Evolutionary conservation across 2,888 invertebrate genomes (phyloP), one percentile per base, ranked within the genome.

Genomic region (Drosophila tanythrix): DNA sequence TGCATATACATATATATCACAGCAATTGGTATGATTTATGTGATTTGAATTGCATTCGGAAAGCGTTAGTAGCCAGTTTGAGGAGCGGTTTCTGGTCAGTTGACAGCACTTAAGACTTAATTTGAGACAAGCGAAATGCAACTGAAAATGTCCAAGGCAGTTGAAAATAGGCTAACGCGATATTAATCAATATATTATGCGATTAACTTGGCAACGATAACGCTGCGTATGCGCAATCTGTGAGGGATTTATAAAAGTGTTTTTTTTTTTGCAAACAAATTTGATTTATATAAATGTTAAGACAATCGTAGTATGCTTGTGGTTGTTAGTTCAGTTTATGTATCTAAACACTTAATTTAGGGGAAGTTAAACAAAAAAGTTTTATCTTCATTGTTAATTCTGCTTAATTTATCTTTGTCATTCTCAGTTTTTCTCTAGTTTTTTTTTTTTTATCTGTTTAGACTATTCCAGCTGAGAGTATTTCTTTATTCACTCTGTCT

Each of bases 1-100:
- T 18, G 18, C 18, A 29, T 46, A n/a, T n/a, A n/a, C n/a, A 43
- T 46, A 58, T 52, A 60, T 48, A 56, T 27, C 50, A 43, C 13
- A 46, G 70, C 29, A 40, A 73, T 66, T 63, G 65, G 53, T 74
- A 56, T 84, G 86, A 84, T 83, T 86, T 83, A 84, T 81, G 40
- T 29, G 43, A 55, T 52, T 21, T 52, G 51, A 52, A 57, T 68
- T 55, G 61, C 59, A 53, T 15, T 21, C 31, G 11, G 53, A 56
- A 29, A 67, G 27, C 52, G 21, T 58, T 67, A 33, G 18, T 35
- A 35, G 43, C 72, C 35, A 62, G 15, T 69, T 69, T 56, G 4
- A 40, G 62, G 35, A 53, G 52, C 51, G 52, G 53, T 56, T 64
- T 57, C 8, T 57, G 58, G 40, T 35, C 25, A 36, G 25, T 29